Evolutionary conservation across 2,888 invertebrate genomes (phyloP), one percentile per base, ranked within the genome.

Genomic region (Adineta ricciae): DNA sequence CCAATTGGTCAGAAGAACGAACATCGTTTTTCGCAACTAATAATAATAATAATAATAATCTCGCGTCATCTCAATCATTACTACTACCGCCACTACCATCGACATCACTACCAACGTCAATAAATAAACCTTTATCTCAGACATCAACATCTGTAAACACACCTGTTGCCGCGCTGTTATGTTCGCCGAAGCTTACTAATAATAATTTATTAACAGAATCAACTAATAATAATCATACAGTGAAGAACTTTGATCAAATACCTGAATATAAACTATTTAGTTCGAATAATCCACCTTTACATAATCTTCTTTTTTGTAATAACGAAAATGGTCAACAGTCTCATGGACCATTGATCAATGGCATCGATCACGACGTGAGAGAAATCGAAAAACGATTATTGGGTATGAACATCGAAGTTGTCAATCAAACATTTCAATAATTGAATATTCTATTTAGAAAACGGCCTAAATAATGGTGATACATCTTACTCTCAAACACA

Each of bases 221-320:
- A 38, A 78, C 78, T 9, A 41, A 36, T 21, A 73, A 38, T 41
- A 78, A 38, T 41, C 38, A 41, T 78, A 41, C 78, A 78, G 78
- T 78, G 78, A 78, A 78, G 41, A 78, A 38, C 41, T 78, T 41
- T 14, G 78, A 78, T 38, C 41, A 78, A 78, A 3, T 78, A 78
- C 78, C 78, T 41, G 78, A 78, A 78, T 78, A 78, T 78, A 78
- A 78, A 78, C 4, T 41, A 41, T 78, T 78, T 41, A 41, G 78
- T 78, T 78, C 78, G n/a, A 78, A 78, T 78, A 32, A 16, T 21
- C 78, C 78, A 78, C n/a, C 78, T 38, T 41, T 78, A 24, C 78
- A 78, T 41, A 41, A 41, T 41, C 78, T 78, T 41, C 9, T 78
- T 14, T 78, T 78, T 78, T 38, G 78, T 14, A 78, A 41, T n/a